Conservation (phyloP, 2,797 vertebrate species). For the Pterois miles region DNA sequence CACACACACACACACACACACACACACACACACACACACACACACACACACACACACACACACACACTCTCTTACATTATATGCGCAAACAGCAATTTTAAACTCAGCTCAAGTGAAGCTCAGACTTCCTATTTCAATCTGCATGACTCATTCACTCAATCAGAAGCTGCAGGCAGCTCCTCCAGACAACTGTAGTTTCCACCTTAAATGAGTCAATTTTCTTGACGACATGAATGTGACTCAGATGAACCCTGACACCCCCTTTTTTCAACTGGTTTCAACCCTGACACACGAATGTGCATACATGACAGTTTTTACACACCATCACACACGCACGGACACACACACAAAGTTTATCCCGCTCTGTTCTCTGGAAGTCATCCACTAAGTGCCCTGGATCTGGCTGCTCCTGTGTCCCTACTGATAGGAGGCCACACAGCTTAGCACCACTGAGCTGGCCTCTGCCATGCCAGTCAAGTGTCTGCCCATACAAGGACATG, state of each 20-base stretch:
- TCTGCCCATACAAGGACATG: slow-evolving; percentile 81
- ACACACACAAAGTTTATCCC: slow-evolving; percentile 50
- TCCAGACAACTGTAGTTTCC: slow-evolving; percentile 67
- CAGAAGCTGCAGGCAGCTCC: slow-evolving; percentile 63
- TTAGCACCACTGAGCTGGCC: slow-evolving; percentile 64
- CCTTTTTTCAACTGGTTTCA: slow-evolving; percentile 15
- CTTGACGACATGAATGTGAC: slow-evolving; percentile 55
- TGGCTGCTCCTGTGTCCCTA: slow-evolving; percentile 62
- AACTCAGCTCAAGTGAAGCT: slow-evolving; percentile 55
- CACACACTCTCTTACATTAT: not conserved
- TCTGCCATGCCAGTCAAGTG: slow-evolving; percentile 78
- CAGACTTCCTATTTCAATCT: slow-evolving; percentile 72
- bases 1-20: slow-evolving; percentile 3
- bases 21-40: slow-evolving; percentile 11
- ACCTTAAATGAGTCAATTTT: slow-evolving; percentile 68
- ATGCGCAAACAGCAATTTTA: slow-evolving; percentile 44
- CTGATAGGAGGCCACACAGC: slow-evolving; percentile 72
- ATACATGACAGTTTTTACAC: slow-evolving; percentile 7
- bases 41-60: slow-evolving; percentile 3
- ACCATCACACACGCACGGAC: slow-evolving; percentile 18
- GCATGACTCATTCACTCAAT: slow-evolving; percentile 74
- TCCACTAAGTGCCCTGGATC: slow-evolving; percentile 69
- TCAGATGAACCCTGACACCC: slow-evolving; percentile 29
- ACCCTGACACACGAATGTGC: not conserved
- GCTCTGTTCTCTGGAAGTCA: slow-evolving; percentile 74